Evolutionary conservation across 2,888 invertebrate species (phyloP), one percentile per base, ranked within the genome.

Genomic region (Acronicta alni): DNA sequence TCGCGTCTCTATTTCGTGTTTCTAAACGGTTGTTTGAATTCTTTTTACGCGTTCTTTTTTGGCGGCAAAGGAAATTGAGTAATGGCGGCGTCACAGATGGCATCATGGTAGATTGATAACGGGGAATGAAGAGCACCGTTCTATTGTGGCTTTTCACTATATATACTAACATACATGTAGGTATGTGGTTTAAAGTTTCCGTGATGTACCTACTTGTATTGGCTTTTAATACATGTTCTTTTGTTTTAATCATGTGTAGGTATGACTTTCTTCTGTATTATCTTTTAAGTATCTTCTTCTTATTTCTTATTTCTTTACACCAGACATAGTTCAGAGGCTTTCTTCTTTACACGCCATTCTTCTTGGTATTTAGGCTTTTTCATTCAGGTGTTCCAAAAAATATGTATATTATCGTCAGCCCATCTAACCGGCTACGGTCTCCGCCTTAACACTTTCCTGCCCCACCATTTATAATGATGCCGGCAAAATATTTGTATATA

Each of bases 51-150:
- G 84, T 77, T 85, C 82, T 86, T 87, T 88, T 86, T 91, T 85
- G 82, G 86, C 86, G 88, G 88, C 82, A 88, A 89, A 87, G 86
- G 89, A 92, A 93, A 93, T 93, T 94, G 93, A 93, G 89, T 92
- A 93, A 94, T 93, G 89, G 85, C 83, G 74, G 85, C 89, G 92
- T 92, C 93, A 90, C 92, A 92, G 94, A 92, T 93, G 94, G 93
- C 92, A 92, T 93, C 91, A 92, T 86, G 89, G 87, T 87, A 89
- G 93, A 94, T 92, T 93, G 94, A 94, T 93, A 92, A 89, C 89
- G 83, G 80, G 85, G 90, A 91, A 91, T 90, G 88, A 89, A 89
- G 86, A 86, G 83, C 81, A 84, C 77, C 82, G 83, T 84, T 83
- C 89, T 89, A 89, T 90, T 90, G 91, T 89, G 81, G 79, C 77